Base-by-base conservation (phyloP, 2,113 vertebrate genomes). In the Phyllostomus discolor region DNA sequence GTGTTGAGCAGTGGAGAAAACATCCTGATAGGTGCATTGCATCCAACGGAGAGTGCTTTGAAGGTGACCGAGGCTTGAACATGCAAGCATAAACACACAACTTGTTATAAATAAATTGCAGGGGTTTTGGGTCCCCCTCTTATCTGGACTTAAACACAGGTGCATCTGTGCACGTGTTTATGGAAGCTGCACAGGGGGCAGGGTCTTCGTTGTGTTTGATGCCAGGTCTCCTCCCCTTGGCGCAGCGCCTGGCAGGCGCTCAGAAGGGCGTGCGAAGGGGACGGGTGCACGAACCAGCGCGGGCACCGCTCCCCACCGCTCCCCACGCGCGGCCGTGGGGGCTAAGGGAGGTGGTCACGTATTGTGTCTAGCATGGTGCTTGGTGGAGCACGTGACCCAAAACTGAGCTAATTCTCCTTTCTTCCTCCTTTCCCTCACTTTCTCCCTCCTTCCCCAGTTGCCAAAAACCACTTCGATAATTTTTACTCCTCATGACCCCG, bases 401-500 rank as follows among this genome's bases (percentile, higher is more conserved):
- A 54, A 75, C 62, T 3, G 10, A 82, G 26, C 66, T 43, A 28
- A 41, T 22, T 16, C 24, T 16, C 19, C 9, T 88, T 80, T 66
- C 35, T 24, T 54, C 17, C n/a, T 20, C 83, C 62, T 43, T 70
- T 64, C 54, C 35, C 57, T 16, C 14, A 3, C 35, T 57, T 52
- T 75, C 67, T 72, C 14, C 38, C 35, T 17, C 12, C 43, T 64
- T 38, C 12, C 16, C 73, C 50, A 11, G 35, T 19, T 70, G 35
- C 38, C 70, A 79, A 70, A 79, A 64, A 15, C 10, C 4, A 41
- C 35, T 59, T 31, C 79, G 35, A 50, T 83, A 76, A 82, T 81
- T 94, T 94, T 70, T 24, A 69, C 33, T 59, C 50, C 57, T 75
- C 43, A 22, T 19, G 62, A 83, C 79, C 50, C n/a, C 31, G 31